These are phyloP conservation scores for Dunckerocampus dactyliophorus DNA, from an alignment of 2,113 vertebrate species.

Conservation along the genomic window DNA sequence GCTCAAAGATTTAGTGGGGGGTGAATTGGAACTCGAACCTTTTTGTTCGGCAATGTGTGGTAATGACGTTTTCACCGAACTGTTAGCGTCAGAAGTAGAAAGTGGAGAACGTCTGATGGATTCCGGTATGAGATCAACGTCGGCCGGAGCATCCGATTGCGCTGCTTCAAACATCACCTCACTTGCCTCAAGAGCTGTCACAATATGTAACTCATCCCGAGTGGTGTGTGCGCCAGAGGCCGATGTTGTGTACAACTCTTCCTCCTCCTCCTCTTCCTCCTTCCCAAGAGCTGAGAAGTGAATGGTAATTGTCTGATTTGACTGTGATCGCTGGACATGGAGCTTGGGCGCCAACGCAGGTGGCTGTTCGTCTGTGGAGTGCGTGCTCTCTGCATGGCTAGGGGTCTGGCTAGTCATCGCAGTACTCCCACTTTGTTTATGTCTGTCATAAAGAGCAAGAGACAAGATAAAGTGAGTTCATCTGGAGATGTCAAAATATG, in stretches of 20 bases:
- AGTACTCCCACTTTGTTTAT: slow-evolving; percentile 73
- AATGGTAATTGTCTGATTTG: slow-evolving; percentile 89
- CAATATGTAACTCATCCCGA: slow-evolving; percentile 80
- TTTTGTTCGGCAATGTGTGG: slow-evolving; percentile 74
- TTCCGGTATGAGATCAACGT: slow-evolving; percentile 65
- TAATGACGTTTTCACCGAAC: slow-evolving; percentile 49
- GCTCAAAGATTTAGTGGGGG: slow-evolving; percentile 80
- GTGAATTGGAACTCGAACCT: slow-evolving; percentile 67
- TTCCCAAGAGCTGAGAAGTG: slow-evolving; percentile 92
- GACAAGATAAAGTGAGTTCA: background rate
- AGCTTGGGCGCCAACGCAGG: slow-evolving; percentile 78
- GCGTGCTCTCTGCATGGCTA: slow-evolving; percentile 84
- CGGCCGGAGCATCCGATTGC: slow-evolving; percentile 48
- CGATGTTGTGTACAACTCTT: slow-evolving; percentile 69
- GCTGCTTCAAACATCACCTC: slow-evolving; percentile 85
- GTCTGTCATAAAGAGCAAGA: slow-evolving; percentile 63
- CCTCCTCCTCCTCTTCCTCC: slow-evolving; percentile 93
- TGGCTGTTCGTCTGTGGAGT: slow-evolving; percentile 63
- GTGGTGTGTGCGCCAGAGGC: slow-evolving; percentile 50
- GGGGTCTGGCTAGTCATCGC: slow-evolving; percentile 91
- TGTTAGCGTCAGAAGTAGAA: slow-evolving; percentile 17
- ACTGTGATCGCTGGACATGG: slow-evolving; percentile 85
- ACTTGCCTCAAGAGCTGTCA: slow-evolving; percentile 87
- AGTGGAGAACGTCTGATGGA: slow-evolving; percentile 50
- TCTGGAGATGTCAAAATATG: background rate